These are phyloP conservation scores for Lerista edwardsae DNA, from an alignment of 2,797 vertebrate genomes.

Conservation along the genomic window DNA sequence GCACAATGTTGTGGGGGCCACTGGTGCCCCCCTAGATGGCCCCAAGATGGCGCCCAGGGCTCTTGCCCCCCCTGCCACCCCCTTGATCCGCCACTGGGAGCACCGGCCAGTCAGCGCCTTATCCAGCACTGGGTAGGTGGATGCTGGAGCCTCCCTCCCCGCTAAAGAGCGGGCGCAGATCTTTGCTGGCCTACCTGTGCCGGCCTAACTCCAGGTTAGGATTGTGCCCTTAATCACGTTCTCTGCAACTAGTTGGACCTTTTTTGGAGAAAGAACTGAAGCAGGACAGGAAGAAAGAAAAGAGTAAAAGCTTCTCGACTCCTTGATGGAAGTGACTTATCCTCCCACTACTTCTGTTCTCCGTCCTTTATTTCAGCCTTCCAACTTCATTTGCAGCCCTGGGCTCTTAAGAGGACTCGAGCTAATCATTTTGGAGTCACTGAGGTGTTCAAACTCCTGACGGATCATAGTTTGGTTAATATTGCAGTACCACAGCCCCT, in stretches of 20 bases:
- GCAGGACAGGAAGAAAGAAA: not conserved
- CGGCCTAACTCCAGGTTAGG: no score
- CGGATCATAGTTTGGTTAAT: slow-evolving; percentile 26
- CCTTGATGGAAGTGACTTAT: not conserved
- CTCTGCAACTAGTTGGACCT: not conserved
- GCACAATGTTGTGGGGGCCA: no score
- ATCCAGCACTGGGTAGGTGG: no score
- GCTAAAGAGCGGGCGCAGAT: no score
- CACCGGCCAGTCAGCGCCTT: no score
- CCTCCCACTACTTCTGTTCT: not conserved
- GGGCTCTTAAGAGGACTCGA: not conserved
- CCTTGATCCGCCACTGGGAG: no score
- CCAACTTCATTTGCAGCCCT: rapidly evolving
- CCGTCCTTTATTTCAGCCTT: not conserved
- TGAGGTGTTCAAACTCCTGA: slow-evolving; percentile 35
- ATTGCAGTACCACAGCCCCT: slow-evolving; percentile 22
- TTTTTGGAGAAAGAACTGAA: not conserved
- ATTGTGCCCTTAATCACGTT: no score
- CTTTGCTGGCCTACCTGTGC: no score
- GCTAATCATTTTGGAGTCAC: slow-evolving; percentile 31
- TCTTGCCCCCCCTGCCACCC: no score
- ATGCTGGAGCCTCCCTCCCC: no score
- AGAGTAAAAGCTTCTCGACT: not conserved
- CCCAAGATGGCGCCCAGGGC: no score
- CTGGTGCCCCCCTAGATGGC: no score